Conservation (phyloP, 1,140 invertebrate genomes). For the Apis laboriosa region DNA sequence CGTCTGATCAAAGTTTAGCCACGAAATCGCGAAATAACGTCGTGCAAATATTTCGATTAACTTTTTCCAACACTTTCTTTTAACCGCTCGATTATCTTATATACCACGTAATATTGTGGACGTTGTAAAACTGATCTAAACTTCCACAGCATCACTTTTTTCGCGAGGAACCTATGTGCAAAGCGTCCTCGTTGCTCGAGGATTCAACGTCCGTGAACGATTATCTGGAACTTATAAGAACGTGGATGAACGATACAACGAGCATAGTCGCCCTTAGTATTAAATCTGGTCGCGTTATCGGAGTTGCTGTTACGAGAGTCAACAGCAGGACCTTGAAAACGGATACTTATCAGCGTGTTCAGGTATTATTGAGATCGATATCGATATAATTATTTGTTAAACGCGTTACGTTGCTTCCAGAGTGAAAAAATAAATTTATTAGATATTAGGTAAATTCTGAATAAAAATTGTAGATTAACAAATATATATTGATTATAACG, state of each 20-base stretch:
- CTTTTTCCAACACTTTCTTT: neutral
- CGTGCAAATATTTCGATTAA: neutral
- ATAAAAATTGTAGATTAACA: too few relatives aligned
- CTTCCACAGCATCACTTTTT: slow-evolving; percentile 80
- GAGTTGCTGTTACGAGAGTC: slow-evolving; percentile 80
- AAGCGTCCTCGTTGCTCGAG: slow-evolving; percentile 76
- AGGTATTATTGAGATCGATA: slow-evolving; percentile 54
- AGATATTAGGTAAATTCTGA: too few relatives aligned
- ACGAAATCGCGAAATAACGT: neutral
- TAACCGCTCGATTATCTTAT: slow-evolving; percentile 56
- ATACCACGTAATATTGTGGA: too few relatives aligned
- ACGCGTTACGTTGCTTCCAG: neutral
- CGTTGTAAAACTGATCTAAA: neutral
- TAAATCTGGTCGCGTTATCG: slow-evolving; percentile 80
- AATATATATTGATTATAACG: too few relatives aligned
- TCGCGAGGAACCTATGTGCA: slow-evolving; percentile 79
- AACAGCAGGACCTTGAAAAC: slow-evolving; percentile 65
- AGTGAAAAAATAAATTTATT: neutral
- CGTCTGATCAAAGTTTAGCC: slow-evolving; percentile 81
- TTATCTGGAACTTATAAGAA: slow-evolving; percentile 80
- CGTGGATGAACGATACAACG: slow-evolving; percentile 84
- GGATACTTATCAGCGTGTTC: slow-evolving; percentile 65
- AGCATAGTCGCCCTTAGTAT: slow-evolving; percentile 83
- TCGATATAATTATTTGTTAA: neutral
- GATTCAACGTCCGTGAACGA: slow-evolving; percentile 81